Base-by-base conservation (phyloP, 2,888 invertebrate species). In the Liposcelis brunnea region DNA sequence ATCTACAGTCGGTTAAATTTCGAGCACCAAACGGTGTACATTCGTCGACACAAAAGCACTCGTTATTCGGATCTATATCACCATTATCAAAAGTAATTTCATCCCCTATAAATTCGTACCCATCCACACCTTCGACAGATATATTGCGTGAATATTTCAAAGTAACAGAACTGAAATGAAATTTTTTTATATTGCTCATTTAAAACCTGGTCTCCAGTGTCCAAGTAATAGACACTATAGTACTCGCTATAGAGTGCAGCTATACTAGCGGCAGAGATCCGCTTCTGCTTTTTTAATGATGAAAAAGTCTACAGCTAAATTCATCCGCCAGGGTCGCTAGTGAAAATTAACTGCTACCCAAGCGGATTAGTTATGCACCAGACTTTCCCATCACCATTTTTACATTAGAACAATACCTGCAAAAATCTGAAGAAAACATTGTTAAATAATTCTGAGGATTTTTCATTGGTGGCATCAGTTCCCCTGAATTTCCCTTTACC, bases 401-500 rank as follows among this genome's bases (percentile, higher is more conserved):
- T n/a, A n/a, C n/a, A 26, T 21, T 19, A 16, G 36, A 49, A 42
- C 18, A 34, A 19, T 35, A 54, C 57, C 85, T 72, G 61, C 87
- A 87, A 52, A 87, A 65, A 57, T 87, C 85, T 1, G 83, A 69
- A 46, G 77, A 69, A 60, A 81, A 85, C 54, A 85, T 65, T 26
- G 63, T 62, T n/a, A 80, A 65, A 11, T 60, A 58, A 16, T 65
- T 67, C 1, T 71, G 66, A 49, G 72, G 74, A 1, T 65, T 66
- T 50, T 76, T 62, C 53, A 74, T 67, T 1, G 79, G 78, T 0
- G 80, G 75, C 59, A 80, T 79, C 57, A 86, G 77, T 65, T 87
- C 86, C 0, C 87, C 87, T 1, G 78, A 78, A 14, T 83, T 81
- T 19, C 84, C 84, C 47, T 68, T 64, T 1, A 86, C 66, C 55